Conservation (phyloP, 2,113 vertebrate species). For the Lethenteron reissneri region DNA sequence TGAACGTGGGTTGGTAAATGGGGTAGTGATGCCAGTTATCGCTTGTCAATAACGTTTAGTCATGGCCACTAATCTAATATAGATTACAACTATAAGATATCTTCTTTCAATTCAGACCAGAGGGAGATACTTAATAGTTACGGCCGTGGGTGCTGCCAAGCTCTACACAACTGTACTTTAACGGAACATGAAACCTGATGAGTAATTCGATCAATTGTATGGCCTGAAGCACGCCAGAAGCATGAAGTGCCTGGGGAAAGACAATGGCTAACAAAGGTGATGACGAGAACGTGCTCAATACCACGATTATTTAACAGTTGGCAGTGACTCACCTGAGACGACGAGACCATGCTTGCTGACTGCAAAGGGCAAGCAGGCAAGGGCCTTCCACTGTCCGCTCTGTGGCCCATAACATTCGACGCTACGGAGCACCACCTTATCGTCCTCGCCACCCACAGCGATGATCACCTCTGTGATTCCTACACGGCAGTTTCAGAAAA, state of each 20-base stretch:
- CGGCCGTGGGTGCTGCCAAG: no score
- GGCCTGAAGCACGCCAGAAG: not conserved
- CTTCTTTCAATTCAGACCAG: no score
- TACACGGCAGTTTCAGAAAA: slow-evolving; percentile 11
- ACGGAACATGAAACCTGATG: no score
- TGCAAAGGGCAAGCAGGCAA: slow-evolving; percentile 37
- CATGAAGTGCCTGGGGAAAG: no score
- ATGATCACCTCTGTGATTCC: slow-evolving; percentile 34
- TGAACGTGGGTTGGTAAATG: no score
- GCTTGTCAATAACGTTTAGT: no score
- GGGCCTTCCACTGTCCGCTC: slow-evolving; percentile 32
- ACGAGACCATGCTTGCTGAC: slow-evolving; percentile 43
- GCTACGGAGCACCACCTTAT: slow-evolving; percentile 40
- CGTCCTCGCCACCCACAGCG: slow-evolving; percentile 38
- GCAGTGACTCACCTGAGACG: slow-evolving; percentile 21
- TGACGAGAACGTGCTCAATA: not conserved
- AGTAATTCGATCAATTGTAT: not conserved
- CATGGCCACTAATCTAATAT: no score
- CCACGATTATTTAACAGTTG: not conserved
- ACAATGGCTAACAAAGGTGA: not conserved
- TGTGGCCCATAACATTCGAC: slow-evolving; percentile 37
- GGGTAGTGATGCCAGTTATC: no score
- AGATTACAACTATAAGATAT: no score
- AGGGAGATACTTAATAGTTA: no score
- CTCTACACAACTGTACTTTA: no score